Evolutionary conservation across 2,797 vertebrate species (phyloP).

Genomic region (Bryconaethiops microstoma): DNA sequence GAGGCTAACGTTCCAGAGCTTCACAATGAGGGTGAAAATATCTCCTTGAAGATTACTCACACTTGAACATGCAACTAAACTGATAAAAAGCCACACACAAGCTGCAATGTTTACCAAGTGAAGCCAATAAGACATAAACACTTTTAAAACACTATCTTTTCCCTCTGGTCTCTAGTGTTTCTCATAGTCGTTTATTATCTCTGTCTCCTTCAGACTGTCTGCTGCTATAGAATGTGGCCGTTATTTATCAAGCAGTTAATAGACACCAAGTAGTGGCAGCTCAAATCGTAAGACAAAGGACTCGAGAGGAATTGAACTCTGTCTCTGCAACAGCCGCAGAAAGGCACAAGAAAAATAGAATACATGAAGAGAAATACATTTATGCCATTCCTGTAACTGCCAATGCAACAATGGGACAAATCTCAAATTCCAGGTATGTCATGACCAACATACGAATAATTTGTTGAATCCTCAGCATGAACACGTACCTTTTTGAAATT

Average conservation of each 20-base stretch:
- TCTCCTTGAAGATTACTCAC: neutral
- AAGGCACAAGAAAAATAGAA: neutral
- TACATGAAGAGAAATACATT: neutral
- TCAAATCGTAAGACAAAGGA: conserved; percentile 42
- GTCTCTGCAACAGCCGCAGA: conserved; percentile 16
- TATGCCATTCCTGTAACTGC: neutral
- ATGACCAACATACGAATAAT: neutral
- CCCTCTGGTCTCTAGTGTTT: conserved; percentile 10
- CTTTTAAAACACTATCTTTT: conserved; percentile 18
- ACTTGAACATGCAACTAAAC: neutral
- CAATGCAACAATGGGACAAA: neutral
- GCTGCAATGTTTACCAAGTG: neutral
- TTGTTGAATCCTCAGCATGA: conserved; percentile 31
- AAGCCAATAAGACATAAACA: conserved; percentile 13
- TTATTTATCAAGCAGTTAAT: conserved; percentile 48
- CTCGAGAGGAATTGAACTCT: conserved; percentile 32
- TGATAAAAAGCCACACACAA: no score
- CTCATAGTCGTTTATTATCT: conserved; percentile 36
- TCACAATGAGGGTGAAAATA: neutral
- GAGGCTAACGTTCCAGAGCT: conserved; percentile 6
- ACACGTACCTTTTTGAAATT: conserved; percentile 15
- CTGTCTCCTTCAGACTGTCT: conserved; percentile 23
- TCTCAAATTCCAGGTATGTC: neutral
- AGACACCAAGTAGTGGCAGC: conserved; percentile 38
- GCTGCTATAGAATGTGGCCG: neutral